Percentiles rank a stretch among this genome's conserved stretches.
These are phyloP conservation scores for Copidosoma floridanum DNA, from an alignment of 1,140 invertebrate species.

Conservation along the genomic window DNA sequence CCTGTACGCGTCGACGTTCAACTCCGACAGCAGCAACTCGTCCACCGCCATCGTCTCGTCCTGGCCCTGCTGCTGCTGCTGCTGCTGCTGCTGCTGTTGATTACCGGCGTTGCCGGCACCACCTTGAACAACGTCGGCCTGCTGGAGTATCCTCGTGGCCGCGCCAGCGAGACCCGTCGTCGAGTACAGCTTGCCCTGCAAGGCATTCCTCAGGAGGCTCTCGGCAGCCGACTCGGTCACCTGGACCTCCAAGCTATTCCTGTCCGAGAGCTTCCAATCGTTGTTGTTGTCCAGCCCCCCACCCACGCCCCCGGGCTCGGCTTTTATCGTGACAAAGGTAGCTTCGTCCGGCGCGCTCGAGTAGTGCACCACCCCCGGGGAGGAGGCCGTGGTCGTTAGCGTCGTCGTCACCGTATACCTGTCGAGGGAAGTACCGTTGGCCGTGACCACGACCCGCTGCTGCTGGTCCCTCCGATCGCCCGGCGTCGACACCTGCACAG, in stretches of 20 bases:
- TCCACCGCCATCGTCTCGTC: slow-evolving; percentile 70
- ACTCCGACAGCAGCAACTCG: slow-evolving; percentile 70
- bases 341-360: slow-evolving; percentile 33
- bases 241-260: slow-evolving; percentile 60
- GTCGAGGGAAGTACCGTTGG: slow-evolving; percentile 38
- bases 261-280: slow-evolving; percentile 74
- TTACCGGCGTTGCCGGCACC: too few relatives aligned
- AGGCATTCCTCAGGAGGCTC: slow-evolving; percentile 74
- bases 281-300: slow-evolving; percentile 82
- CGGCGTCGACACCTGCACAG: neutral
- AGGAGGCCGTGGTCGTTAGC: slow-evolving; percentile 41
- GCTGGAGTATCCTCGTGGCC: too few relatives aligned
- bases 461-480: slow-evolving; percentile 43
- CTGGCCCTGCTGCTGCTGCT: slow-evolving; percentile 53
- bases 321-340: slow-evolving; percentile 57
- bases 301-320: slow-evolving; percentile 44
- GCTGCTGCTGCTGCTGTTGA: too few relatives aligned
- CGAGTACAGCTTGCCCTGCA: slow-evolving; percentile 67
- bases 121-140: neutral
- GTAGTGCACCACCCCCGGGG: slow-evolving; percentile 51
- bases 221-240: slow-evolving; percentile 60
- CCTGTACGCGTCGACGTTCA: slow-evolving; percentile 61
- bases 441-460: slow-evolving; percentile 29
- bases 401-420: slow-evolving; percentile 51
- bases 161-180: slow-evolving; percentile 30